A percentile compares a stretch with the other conserved stretches of the same genome.
Evolutionary conservation across 2,888 invertebrate species (phyloP).

Genomic region (Phyto melanocephala): DNA sequence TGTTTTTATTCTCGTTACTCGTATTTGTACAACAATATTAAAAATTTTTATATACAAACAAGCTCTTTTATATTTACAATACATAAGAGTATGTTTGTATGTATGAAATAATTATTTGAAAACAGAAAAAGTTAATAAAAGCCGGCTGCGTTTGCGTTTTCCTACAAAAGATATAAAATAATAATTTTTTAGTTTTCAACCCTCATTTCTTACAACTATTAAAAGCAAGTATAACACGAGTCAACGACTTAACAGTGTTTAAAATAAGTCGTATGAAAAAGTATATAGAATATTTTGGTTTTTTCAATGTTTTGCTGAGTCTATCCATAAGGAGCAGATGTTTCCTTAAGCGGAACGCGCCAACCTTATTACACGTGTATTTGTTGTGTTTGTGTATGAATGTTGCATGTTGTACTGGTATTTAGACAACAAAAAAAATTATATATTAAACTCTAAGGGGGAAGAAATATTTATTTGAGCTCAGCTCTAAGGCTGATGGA

Average conservation of each 20-base stretch:
- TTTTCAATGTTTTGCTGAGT: conserved; percentile 32
- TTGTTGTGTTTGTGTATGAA: conserved; percentile 21
- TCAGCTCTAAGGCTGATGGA: conserved; percentile 54
- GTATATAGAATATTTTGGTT: conserved; percentile 47
- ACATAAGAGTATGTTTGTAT: conserved; percentile 50
- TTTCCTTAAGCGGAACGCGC: conserved; percentile 73
- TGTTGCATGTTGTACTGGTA: conserved; percentile 55
- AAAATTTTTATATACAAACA: background rate
- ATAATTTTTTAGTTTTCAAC: conserved; percentile 58
- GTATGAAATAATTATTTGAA: conserved; percentile 67
- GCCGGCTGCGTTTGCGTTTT: conserved; percentile 68
- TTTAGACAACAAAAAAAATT: conserved; percentile 29
- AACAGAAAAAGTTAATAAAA: conserved; percentile 60
- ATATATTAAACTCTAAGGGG: conserved; percentile 40
- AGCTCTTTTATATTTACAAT: background rate
- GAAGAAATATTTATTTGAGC: conserved; percentile 57
- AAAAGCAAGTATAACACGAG: conserved; percentile 57
- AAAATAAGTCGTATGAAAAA: background rate
- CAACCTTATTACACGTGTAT: conserved; percentile 67
- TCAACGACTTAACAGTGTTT: conserved; percentile 63
- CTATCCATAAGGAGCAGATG: conserved; percentile 73
- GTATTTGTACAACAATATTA: conserved; percentile 25
- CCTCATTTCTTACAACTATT: conserved; percentile 46
- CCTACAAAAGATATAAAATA: conserved; percentile 46
- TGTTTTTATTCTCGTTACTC: too few relatives aligned